Evolutionary conservation across 2,797 vertebrate species (phyloP).

Genomic region (Myotis vivesi): DNA sequence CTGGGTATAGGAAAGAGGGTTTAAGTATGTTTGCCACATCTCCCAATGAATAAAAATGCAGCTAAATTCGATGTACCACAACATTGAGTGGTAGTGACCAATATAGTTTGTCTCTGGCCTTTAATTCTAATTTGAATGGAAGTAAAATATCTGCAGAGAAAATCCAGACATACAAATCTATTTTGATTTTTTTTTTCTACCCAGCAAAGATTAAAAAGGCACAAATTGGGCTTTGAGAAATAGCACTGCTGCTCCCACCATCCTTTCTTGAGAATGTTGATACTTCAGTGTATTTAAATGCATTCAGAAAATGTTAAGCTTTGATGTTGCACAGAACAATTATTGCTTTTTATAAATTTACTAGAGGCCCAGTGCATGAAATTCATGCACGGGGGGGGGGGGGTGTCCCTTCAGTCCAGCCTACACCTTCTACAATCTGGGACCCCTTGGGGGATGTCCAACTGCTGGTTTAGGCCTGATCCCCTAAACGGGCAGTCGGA

Average conservation of each 20-base stretch:
- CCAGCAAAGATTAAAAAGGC: not conserved
- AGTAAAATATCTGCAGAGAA: not conserved
- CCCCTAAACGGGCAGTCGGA: no score
- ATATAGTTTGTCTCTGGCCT: not conserved
- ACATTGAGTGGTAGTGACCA: not conserved
- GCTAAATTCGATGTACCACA: not conserved
- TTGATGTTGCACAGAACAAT: not conserved
- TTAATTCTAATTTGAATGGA: not conserved
- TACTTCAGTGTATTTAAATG: not conserved
- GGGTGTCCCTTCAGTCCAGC: no score
- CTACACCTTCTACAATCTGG: no score
- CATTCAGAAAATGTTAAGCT: not conserved
- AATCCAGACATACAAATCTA: not conserved
- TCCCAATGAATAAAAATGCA: not conserved
- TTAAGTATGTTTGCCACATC: not conserved
- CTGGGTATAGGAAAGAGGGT: not conserved
- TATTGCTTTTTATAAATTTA: not conserved
- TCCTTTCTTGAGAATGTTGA: not conserved
- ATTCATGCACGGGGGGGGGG: no score
- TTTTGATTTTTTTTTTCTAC: not conserved
- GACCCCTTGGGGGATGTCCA: no score
- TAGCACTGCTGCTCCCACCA: rapidly evolving
- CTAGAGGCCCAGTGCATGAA: no score
- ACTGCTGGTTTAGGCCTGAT: no score
- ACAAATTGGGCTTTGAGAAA: not conserved